A percentile compares a stretch with the other conserved stretches of the same genome.
These are phyloP conservation scores for Bicyclus anynana DNA, from an alignment of 1,140 invertebrate genomes.

Conservation along the genomic window DNA sequence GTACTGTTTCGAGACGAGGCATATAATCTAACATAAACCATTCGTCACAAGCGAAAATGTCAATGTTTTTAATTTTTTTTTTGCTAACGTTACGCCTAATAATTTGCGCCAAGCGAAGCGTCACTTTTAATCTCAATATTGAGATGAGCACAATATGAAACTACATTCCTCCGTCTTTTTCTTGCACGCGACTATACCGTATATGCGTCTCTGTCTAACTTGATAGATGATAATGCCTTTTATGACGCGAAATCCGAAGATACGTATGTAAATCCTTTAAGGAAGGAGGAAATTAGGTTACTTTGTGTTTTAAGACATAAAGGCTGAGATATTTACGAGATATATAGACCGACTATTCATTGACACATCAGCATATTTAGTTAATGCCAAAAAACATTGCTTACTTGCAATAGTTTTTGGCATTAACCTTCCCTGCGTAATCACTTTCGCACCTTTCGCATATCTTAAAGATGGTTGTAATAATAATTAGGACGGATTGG, in stretches of 20 bases:
- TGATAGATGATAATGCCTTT: constrained; percentile 21
- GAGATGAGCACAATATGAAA: constrained; percentile 71
- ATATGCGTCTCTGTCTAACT: constrained; percentile 11
- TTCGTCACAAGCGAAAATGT: too few species aligned
- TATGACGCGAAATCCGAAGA: constrained; percentile 14
- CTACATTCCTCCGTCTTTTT: constrained; percentile 40
- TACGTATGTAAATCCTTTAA: constrained; percentile 19
- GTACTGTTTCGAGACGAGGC: too few species aligned
- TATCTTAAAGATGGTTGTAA: too few species aligned
- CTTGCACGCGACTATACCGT: constrained; percentile 10
- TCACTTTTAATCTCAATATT: constrained; percentile 75
- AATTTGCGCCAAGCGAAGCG: constrained; percentile 67
- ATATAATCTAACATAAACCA: too few species aligned
- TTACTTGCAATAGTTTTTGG: too few species aligned
- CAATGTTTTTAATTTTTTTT: constrained; percentile 20
- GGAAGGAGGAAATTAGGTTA: constrained; percentile 7
- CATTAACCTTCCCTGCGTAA: too few species aligned
- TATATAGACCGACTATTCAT: too few species aligned
- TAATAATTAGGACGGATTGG: too few species aligned
- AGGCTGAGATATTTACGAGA: neutral
- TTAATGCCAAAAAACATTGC: too few species aligned
- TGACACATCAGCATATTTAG: too few species aligned
- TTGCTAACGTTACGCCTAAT: constrained; percentile 52
- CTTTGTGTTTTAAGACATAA: neutral
- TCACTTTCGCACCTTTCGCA: too few species aligned